phyloP scores from a whole-genome alignment of 2,797 vertebrate genomes.

The Monodelphis domestica region DNA sequence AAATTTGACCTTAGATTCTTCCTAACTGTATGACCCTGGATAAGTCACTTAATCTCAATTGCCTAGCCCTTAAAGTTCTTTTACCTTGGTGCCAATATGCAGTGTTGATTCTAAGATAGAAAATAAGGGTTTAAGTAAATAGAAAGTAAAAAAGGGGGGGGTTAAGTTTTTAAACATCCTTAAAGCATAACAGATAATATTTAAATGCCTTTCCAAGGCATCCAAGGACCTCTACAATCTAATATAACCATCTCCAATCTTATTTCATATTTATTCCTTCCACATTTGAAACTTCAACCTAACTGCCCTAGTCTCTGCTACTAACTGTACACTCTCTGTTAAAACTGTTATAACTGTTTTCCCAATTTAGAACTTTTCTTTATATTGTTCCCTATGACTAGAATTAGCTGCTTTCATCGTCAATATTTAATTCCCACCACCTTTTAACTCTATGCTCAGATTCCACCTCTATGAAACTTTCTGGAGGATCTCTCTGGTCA shows the following conservation, averaged over 20 bases:
- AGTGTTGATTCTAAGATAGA: too few species aligned
- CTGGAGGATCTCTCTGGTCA: not conserved
- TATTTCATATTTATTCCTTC: not conserved
- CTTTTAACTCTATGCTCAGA: not conserved
- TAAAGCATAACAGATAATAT: not conserved
- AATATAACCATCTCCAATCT: not conserved
- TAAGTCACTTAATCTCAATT: too few species aligned
- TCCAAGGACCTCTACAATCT: not conserved
- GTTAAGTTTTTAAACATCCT: too few species aligned
- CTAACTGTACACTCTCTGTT: not conserved
- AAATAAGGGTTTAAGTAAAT: too few species aligned
- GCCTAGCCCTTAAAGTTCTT: too few species aligned
- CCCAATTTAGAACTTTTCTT: not conserved
- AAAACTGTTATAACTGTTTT: too few species aligned
- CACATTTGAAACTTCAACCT: not conserved
- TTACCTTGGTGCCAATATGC: too few species aligned
- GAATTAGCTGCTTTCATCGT: not conserved
- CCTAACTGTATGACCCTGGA: too few species aligned
- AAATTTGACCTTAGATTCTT: too few species aligned
- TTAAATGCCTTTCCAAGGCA: not conserved
- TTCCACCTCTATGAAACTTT: not conserved
- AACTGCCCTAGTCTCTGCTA: not conserved
- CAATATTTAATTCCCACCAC: not conserved
- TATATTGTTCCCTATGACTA: not conserved
- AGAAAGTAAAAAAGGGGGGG: too few species aligned